These are phyloP conservation scores for Eospalax fontanierii DNA, from an alignment of 2,797 vertebrate genomes.

Conservation along the genomic window DNA sequence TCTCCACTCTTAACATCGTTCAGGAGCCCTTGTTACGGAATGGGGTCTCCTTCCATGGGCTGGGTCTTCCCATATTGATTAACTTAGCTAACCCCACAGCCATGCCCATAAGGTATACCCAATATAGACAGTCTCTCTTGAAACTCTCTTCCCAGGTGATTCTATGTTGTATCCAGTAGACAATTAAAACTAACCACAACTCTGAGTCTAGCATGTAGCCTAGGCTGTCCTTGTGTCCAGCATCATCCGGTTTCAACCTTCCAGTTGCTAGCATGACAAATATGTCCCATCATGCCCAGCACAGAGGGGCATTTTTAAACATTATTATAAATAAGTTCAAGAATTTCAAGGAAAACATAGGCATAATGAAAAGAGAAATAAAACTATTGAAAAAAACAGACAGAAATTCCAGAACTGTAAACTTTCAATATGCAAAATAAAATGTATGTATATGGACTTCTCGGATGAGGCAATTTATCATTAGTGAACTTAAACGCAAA, in stretches of 20 bases:
- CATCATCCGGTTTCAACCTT: not conserved
- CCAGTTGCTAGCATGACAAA: not conserved
- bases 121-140: too few species aligned
- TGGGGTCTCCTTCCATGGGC: too few species aligned
- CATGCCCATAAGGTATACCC: too few species aligned
- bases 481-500: not conserved
- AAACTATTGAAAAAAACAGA: slow-evolving; percentile 12
- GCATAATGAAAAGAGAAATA: slow-evolving; percentile 24
- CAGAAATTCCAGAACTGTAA: slow-evolving; percentile 11
- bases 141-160: too few species aligned
- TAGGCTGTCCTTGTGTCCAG: too few species aligned
- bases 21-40: too few species aligned
- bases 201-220: too few species aligned
- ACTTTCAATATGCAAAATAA: not conserved
- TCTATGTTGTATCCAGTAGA: too few species aligned
- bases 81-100: too few species aligned
- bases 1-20: too few species aligned
- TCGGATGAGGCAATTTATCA: not conserved
- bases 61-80: too few species aligned
- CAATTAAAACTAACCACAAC: too few species aligned
- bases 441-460: not conserved
- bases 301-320: not conserved
- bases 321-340: not conserved
- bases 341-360: slow-evolving; percentile 10
- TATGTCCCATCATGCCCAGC: not conserved